phyloP scores from a whole-genome alignment of 2,888 invertebrate species.

The Zele albiditarsus region DNA sequence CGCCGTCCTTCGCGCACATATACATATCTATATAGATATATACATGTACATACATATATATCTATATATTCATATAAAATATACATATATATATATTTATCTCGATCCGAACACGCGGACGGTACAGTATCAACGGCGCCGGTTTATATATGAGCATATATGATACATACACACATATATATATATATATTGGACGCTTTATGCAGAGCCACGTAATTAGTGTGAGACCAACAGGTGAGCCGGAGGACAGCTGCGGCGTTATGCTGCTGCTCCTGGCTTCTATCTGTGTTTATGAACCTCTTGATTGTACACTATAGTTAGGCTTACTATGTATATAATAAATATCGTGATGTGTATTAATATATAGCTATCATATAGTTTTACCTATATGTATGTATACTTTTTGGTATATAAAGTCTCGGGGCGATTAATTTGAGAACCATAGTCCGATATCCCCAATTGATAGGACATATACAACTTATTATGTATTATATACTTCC shows the following conservation, averaged over 20 bases:
- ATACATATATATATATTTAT: slow-evolving; percentile 6
- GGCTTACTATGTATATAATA: neutral
- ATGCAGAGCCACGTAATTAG: slow-evolving; percentile 63
- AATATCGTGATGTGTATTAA: neutral
- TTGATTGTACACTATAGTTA: slow-evolving; percentile 1
- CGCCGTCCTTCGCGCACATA: slow-evolving; percentile 36
- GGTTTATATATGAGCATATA: neutral
- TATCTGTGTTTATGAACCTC: slow-evolving; percentile 15
- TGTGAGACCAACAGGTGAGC: slow-evolving; percentile 66
- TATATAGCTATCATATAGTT: neutral
- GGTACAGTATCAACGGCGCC: slow-evolving; percentile 2
- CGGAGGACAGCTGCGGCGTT: slow-evolving; percentile 60
- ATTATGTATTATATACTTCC: slow-evolving; percentile 3
- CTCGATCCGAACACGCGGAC: neutral
- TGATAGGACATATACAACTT: slow-evolving; percentile 22
- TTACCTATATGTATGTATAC: neutral
- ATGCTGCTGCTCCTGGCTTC: slow-evolving; percentile 36
- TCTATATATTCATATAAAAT: neutral
- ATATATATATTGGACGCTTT: slow-evolving; percentile 52
- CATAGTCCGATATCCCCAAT: slow-evolving; percentile 13
- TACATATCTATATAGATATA: slow-evolving; percentile 3
- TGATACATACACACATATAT: slow-evolving; percentile 30
- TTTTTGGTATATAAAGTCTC: slow-evolving; percentile 7
- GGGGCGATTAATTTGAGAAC: slow-evolving; percentile 21
- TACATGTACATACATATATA: neutral